Base-by-base conservation (phyloP, 2,888 invertebrate genomes). In the Orthonevra nobilis region DNA sequence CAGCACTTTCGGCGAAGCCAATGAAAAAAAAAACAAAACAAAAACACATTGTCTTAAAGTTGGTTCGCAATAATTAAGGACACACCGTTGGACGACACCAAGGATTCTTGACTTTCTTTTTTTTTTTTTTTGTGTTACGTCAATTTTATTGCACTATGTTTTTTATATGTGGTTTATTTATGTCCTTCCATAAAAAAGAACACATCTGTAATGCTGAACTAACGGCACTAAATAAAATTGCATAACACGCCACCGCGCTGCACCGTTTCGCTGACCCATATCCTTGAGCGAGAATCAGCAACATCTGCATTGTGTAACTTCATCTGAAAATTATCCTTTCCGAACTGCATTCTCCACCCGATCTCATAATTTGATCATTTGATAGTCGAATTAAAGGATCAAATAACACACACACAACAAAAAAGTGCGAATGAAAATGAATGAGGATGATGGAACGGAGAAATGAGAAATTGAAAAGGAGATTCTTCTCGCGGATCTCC, bases 281-380 rank as follows among this genome's bases (percentile, higher is more conserved):
- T 79, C 77, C 77, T 79, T 79, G 77, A 72, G 72, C 58, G 19
- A 17, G 20, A 26, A 15, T 12, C 14, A 42, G 60, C 58, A 77
- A 52, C 77, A 79, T 79, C 77, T 79, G 77, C 60, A 79, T 72
- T 79, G 72, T 72, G 77, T 79, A 79, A 79, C 48, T 66, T 79
- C 72, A 79, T 79, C 77, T 72, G 17, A 60, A 79, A 79, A 79
- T 79, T 72, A 79, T 79, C 77, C 72, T 79, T 79, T 79, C 72
- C 58, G 72, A 72, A 72, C 42, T 19, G 40, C 26, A 42, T 42
- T 72, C 63, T 34, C 46, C 77, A 79, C 77, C 60, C 72, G 72
- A 77, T 77, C 56, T 46, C 7, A 44, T 38, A 58, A 77, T 66
- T 66, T 72, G 77, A 77, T 77, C 70, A 77, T 63, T 46, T 64